Percentiles rank a stretch among this genome's conserved stretches.
phyloP scores from a whole-genome alignment of 2,113 vertebrate genomes.

The Empidonax traillii region DNA sequence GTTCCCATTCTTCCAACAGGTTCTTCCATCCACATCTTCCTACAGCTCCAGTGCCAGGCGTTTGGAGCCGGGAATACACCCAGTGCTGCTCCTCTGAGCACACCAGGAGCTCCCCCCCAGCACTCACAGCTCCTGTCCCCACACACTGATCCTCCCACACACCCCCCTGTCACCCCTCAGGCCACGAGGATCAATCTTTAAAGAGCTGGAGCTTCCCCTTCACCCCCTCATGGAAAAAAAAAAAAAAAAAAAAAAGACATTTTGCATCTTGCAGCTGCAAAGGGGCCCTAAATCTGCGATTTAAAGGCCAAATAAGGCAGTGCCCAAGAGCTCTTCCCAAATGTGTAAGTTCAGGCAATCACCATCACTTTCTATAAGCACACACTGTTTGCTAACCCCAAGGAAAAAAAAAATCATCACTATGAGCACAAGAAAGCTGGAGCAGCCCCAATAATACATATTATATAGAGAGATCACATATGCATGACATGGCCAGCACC shows the following conservation, averaged over 20 bases:
- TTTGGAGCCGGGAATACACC: background rate
- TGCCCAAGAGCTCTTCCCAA: background rate
- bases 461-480: background rate
- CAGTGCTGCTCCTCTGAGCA: background rate
- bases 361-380: background rate
- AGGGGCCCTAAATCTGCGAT: background rate
- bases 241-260: background rate
- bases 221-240: background rate
- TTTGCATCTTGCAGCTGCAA: rapidly evolving
- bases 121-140: background rate
- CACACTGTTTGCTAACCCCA: background rate
- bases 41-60: background rate
- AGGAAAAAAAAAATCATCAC: background rate
- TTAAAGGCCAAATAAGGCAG: background rate
- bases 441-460: rapidly evolving
- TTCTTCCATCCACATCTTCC: background rate
- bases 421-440: background rate
- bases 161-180: background rate
- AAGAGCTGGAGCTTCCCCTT: background rate
- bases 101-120: background rate
- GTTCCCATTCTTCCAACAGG: background rate
- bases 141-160: background rate
- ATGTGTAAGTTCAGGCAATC: background rate
- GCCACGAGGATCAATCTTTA: background rate
- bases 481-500: rapidly evolving